Conservation (phyloP, 2,888 invertebrate genomes). For the Cephus pygmeus region DNA sequence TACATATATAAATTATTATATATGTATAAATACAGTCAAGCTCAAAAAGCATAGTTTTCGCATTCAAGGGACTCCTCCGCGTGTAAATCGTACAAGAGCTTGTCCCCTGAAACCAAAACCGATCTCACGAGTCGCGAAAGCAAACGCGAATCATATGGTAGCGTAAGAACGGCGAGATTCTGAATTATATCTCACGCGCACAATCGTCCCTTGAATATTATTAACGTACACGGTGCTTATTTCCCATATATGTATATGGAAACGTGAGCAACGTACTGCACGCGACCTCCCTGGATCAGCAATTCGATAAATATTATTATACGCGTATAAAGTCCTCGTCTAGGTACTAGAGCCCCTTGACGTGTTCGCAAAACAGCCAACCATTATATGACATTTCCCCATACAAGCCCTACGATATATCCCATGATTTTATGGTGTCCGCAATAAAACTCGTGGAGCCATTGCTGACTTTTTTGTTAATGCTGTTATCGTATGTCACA, state of each 20-base stretch:
- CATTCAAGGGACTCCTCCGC: background rate
- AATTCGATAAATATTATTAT: slow-evolving; percentile 19
- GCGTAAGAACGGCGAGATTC: background rate
- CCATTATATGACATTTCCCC: background rate
- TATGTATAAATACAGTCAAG: too few relatives aligned
- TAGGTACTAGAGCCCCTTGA: background rate
- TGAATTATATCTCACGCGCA: background rate
- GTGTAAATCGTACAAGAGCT: background rate
- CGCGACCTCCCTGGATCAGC: slow-evolving; percentile 2
- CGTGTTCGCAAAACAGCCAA: background rate
- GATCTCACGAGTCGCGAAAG: background rate
- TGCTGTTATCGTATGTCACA: background rate
- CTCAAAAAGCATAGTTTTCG: too few relatives aligned
- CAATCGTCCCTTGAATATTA: background rate
- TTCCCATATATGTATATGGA: background rate
- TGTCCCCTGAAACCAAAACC: background rate
- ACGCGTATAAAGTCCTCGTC: background rate
- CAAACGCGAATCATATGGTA: background rate
- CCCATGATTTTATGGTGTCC: background rate
- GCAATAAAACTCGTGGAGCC: background rate
- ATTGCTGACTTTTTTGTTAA: background rate
- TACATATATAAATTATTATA: too few relatives aligned
- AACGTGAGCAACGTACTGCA: background rate
- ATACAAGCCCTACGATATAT: background rate
- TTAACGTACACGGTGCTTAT: background rate